Evolutionary conservation across 2,113 vertebrate species (phyloP), one percentile per base, ranked within the genome.

Genomic region (Rousettus leschenaultii): DNA sequence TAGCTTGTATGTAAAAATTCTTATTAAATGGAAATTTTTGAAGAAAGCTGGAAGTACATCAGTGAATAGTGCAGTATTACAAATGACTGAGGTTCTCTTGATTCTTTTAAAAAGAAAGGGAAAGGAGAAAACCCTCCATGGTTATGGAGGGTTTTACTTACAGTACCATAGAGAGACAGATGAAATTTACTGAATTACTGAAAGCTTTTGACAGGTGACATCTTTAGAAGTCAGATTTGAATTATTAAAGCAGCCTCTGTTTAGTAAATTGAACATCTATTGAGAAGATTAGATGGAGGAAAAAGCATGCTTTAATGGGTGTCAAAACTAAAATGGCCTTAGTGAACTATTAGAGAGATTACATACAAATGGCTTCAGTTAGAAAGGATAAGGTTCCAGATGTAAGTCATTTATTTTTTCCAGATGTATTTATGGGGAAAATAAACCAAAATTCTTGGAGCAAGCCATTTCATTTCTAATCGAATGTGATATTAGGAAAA

Each of bases 171-270:
- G 91, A 96, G 97, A 97, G 98, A 89, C 70, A 92, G 91, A 66
- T 93, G 98, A 96, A 98, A 98, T 98, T 98, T 97, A 97, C 98
- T 95, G 97, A 96, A 95, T 96, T 97, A 97, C 95, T 97, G 97
- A 99, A 96, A 96, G 97, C 97, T 98, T 98, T 98, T 99, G 99
- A 98, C 98, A 99, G 97, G 98, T 98, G 95, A 11, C 97, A 96
- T 98, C 98, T 97, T 98, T 96, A 97, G 95, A 97, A 98, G 94
- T 98, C 97, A 96, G 93, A 98, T 95, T 96, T 95, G 97, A 97
- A 98, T 98, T 97, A 97, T 98, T 98, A 98, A 99, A 98, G 97
- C 97, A 95, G 95, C 97, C 98, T 99, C 99, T 99, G 98, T 99
- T 98, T 95, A 75, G 97, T 97, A 98, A 98, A 98, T 96, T 77